Evolutionary conservation across 35 echinoderm and acorn worm genomes (phyloP).

Genomic region (Lytechinus pictus): DNA sequence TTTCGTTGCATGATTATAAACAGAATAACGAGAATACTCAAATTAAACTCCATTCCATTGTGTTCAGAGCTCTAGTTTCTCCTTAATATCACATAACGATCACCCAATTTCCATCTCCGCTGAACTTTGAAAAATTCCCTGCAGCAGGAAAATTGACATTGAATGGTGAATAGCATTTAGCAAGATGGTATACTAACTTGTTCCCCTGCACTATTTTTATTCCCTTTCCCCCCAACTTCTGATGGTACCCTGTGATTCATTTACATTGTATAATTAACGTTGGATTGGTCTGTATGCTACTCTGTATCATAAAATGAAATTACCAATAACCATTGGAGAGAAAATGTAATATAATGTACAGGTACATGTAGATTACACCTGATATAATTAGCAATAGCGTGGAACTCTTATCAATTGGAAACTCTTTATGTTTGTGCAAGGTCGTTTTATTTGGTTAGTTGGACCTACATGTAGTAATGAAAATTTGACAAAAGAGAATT

Average conservation of each 20-base stretch:
- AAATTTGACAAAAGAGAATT: too few relatives aligned
- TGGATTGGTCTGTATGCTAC: background rate
- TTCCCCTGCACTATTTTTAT: background rate
- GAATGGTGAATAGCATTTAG: background rate
- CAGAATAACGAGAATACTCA: too few relatives aligned
- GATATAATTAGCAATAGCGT: background rate
- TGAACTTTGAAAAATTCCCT: background rate
- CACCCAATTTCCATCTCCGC: too few relatives aligned
- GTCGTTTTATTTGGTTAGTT: too few relatives aligned
- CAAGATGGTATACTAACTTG: background rate
- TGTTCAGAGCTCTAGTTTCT: too few relatives aligned
- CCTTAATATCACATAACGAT: too few relatives aligned
- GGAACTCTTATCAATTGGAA: too few relatives aligned
- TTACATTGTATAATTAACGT: background rate
- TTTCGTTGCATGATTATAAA: too few relatives aligned
- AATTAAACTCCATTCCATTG: too few relatives aligned
- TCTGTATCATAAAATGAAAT: background rate
- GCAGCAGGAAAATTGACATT: background rate
- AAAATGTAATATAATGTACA: background rate
- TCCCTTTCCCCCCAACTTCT: background rate
- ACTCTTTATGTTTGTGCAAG: too few relatives aligned
- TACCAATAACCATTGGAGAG: background rate
- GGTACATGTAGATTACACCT: background rate
- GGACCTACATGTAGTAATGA: too few relatives aligned
- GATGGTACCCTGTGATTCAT: background rate